These are phyloP conservation scores for Trachemys scripta DNA, from an alignment of 2,113 vertebrate species.

Conservation along the genomic window DNA sequence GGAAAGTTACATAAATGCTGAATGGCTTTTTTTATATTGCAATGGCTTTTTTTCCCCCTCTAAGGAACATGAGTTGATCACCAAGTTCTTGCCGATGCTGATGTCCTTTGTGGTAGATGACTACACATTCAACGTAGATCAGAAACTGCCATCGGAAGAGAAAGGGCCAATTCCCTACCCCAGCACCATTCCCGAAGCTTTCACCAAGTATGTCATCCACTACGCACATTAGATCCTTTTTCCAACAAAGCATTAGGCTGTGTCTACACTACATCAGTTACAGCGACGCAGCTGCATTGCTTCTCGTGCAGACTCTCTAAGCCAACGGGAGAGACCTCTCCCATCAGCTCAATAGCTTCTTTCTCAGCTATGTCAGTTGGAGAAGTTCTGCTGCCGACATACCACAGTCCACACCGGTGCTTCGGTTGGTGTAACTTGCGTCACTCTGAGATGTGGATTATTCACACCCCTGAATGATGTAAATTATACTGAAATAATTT, in stretches of 20 bases:
- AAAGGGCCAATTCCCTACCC: conserved; percentile 88
- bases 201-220: conserved; percentile 84
- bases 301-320: too few species aligned
- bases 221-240: rapidly evolving
- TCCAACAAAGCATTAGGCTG: background rate
- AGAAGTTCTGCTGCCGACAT: too few species aligned
- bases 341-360: too few species aligned
- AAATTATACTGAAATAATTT: too few species aligned
- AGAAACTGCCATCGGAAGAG: conserved; percentile 94
- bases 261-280: too few species aligned
- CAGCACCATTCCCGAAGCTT: conserved; percentile 87
- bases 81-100: conserved; percentile 93
- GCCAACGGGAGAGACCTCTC: too few species aligned
- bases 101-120: conserved; percentile 98
- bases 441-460: too few species aligned
- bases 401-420: too few species aligned
- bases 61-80: conserved; percentile 93
- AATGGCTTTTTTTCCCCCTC: background rate
- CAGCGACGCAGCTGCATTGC: too few species aligned
- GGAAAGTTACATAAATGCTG: background rate
- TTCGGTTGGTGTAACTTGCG: too few species aligned
- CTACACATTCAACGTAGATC: conserved; percentile 92
- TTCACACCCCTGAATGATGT: too few species aligned
- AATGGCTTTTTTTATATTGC: background rate
- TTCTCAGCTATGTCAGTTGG: too few species aligned